Conservation (phyloP, 2,113 vertebrate species). For the Pseudorhombus dupliciocellatus region DNA sequence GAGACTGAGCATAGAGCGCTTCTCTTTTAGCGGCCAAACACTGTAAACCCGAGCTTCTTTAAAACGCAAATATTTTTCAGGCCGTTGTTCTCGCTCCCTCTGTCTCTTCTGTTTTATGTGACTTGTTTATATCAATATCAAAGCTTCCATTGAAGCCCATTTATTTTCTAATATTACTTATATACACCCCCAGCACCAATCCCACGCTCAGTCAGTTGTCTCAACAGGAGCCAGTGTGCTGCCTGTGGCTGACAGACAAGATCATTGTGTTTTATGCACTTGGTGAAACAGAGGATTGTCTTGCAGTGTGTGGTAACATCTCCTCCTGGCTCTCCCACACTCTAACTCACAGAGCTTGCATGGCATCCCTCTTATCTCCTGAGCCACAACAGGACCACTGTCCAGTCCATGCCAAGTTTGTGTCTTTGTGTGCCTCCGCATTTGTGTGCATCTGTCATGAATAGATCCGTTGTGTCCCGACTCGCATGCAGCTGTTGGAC, state of each 20-base stretch:
- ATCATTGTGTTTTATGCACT: conserved; percentile 61
- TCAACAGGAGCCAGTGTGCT: conserved; percentile 43
- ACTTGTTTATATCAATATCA: conserved; percentile 61
- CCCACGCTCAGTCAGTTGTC: conserved; percentile 56
- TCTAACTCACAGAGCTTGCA: conserved; percentile 55
- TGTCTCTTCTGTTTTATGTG: conserved; percentile 41
- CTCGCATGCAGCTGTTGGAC: conserved; percentile 70
- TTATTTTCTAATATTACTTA: conserved; percentile 52
- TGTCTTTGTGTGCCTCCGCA: conserved; percentile 26
- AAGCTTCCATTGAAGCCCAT: conserved; percentile 61
- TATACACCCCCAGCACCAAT: conserved; percentile 55
- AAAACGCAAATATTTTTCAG: conserved; percentile 26
- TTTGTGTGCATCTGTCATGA: conserved; percentile 62
- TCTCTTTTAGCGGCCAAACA: too few relatives aligned
- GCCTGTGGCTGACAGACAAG: conserved; percentile 51
- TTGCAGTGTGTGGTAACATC: conserved; percentile 58
- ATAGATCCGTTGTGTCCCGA: conserved; percentile 66
- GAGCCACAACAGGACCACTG: conserved; percentile 69
- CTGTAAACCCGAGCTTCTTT: neutral
- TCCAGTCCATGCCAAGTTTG: conserved; percentile 54
- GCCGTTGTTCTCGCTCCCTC: conserved; percentile 25
- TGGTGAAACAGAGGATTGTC: conserved; percentile 58
- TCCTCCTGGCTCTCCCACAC: conserved; percentile 60
- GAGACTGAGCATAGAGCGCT: neutral
- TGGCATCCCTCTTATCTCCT: conserved; percentile 68